Evolutionary conservation across 2,797 vertebrate species (phyloP), one percentile per base, ranked within the genome.

Genomic region (Oreonectes daqikongensis): DNA sequence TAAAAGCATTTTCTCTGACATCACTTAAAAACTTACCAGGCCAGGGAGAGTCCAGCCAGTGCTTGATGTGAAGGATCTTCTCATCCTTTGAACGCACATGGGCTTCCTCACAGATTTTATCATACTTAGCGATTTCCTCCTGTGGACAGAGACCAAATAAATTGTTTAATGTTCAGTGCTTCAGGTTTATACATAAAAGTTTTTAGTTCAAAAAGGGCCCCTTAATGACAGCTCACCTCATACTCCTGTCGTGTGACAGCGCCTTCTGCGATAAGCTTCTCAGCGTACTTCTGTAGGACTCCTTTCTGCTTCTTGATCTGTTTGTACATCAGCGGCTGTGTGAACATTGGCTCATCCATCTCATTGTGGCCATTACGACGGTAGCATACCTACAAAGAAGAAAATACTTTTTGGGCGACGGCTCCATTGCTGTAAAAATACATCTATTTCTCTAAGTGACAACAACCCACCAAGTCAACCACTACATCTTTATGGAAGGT

Each of bases 261-360:
- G 0, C 95, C 95, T 83, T 96, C 93, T 0, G 93, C 93, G 28
- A 95, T 93, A 15, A 96, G 88, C 76, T 93, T 89, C 85, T 96
- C 94, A 0, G 94, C 94, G 0, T 96, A 96, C 74, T 96, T 96
- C 88, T 92, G 94, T 53, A 96, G 85, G 69, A 96, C 95, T 0
- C 93, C 84, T 84, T 95, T 95, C 91, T 96, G 95, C 67, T 95
- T 95, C 74, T 93, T 93, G 87, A 96, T 96, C 86, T 95, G 94
- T 85, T 96, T 96, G 88, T 96, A 96, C 95, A 96, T 96, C 83
- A 96, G 89, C 0, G 95, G 95, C 78, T 96, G 95, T 0, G 95
- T 96, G 89, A 96, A 96, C 95, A 96, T 96, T 52, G 95, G 95
- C 66, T 96, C 95, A 0, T 96, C 95, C 94, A 96, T 95, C 89